A percentile compares a stretch with the other conserved stretches of the same genome.
Evolutionary conservation across 2,113 vertebrate genomes (phyloP).

Genomic region (Clupea harengus): DNA sequence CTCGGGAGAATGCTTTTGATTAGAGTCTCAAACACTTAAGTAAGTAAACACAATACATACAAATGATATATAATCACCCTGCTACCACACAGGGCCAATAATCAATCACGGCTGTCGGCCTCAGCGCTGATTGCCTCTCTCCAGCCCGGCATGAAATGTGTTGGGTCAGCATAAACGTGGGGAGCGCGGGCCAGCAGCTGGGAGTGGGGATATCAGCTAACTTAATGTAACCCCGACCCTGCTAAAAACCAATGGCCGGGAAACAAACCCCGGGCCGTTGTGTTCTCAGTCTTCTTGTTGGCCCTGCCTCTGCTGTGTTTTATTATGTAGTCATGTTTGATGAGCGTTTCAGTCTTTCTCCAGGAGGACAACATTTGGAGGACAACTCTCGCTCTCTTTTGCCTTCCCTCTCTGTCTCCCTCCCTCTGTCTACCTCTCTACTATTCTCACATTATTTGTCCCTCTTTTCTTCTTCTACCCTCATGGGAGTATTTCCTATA

Average conservation of each 20-base stretch:
- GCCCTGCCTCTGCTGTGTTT: background rate
- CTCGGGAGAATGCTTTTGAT: constrained; percentile 43
- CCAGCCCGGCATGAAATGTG: constrained; percentile 16
- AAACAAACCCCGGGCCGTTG: background rate
- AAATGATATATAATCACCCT: constrained; percentile 53
- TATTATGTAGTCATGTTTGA: background rate
- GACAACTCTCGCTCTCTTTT: background rate
- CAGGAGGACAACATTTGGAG: background rate
- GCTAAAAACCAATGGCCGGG: background rate
- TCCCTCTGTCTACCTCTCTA: background rate
- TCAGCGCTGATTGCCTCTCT: constrained; percentile 36
- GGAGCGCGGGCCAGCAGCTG: constrained; percentile 1
- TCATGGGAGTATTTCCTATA: background rate
- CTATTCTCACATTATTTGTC: background rate
- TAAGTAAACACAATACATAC: constrained; percentile 57
- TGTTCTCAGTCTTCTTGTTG: background rate
- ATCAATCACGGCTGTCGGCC: constrained; percentile 48
- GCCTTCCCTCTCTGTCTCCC: background rate
- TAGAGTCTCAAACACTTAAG: constrained; percentile 44
- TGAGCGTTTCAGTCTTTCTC: background rate
- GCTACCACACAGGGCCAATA: constrained; percentile 23
- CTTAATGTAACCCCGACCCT: constrained; percentile 36
- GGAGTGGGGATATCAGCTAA: constrained; percentile 41
- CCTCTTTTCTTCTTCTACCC: background rate
- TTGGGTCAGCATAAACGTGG: constrained; percentile 44